phyloP scores from a whole-genome alignment of 2,797 vertebrate species.

The Setipinna tenuifilis region DNA sequence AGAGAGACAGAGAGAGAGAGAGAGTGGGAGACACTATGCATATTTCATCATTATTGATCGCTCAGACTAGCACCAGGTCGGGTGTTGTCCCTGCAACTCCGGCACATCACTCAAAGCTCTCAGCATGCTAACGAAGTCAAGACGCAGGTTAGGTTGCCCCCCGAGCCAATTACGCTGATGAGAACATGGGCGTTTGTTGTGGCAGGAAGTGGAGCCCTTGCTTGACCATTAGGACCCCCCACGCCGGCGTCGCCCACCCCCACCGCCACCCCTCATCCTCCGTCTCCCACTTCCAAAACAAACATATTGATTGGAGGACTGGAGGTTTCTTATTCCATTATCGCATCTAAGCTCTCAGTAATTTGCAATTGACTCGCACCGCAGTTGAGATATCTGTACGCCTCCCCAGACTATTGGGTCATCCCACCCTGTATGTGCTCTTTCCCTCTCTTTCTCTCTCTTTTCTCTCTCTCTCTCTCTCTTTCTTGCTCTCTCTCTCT shows the following conservation, averaged over 20 bases:
- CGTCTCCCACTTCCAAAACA: background rate
- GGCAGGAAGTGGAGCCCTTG: background rate
- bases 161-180: conserved; percentile 4
- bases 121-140: background rate
- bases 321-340: conserved; percentile 28
- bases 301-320: conserved; percentile 21
- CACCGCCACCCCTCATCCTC: background rate
- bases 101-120: background rate
- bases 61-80: background rate
- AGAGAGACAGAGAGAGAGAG: background rate
- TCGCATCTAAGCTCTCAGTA: conserved; percentile 23
- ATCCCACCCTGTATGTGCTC: background rate
- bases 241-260: background rate
- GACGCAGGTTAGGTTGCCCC: background rate
- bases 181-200: background rate
- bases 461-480: conserved; percentile 10
- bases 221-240: conserved; percentile 5
- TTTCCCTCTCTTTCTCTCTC: conserved; percentile 6
- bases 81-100: background rate
- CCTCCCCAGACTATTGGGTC: background rate
- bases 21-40: background rate
- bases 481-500: conserved; percentile 13
- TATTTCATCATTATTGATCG: background rate
- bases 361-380: conserved; percentile 21
- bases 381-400: conserved; percentile 9